Conservation (phyloP, 2,888 invertebrate genomes). For the Hedychridium roseum region DNA sequence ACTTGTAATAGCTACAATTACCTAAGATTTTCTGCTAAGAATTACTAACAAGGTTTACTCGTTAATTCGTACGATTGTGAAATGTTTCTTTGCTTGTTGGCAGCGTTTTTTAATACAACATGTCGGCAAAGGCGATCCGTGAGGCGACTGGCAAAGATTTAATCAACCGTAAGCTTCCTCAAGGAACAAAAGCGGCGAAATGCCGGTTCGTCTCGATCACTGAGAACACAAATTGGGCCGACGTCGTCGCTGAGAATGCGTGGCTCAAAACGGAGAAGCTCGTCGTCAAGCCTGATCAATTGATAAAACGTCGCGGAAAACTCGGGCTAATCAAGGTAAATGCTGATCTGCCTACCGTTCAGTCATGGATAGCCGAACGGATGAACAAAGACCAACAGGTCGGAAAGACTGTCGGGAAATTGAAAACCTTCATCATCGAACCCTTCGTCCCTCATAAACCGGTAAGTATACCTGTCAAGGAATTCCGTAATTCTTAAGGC, state of each 20-base stretch:
- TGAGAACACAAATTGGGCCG: constrained; percentile 79
- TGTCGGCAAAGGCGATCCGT: constrained; percentile 97
- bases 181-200: constrained; percentile 73
- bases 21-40: too few species aligned
- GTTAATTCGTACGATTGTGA: too few species aligned
- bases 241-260: constrained; percentile 78
- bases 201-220: constrained; percentile 86
- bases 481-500: too few species aligned
- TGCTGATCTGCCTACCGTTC: constrained; percentile 78
- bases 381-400: constrained; percentile 87
- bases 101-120: constrained; percentile 61
- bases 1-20: too few species aligned
- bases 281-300: constrained; percentile 99
- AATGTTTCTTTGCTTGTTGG: constrained; percentile 9
- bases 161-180: constrained; percentile 80
- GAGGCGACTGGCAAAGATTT: constrained; percentile 95
- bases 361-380: constrained; percentile 86
- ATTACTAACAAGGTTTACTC: too few species aligned
- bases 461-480: too few species aligned
- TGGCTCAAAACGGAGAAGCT: constrained; percentile 88
- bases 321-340: constrained; percentile 96
- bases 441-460: constrained; percentile 92
- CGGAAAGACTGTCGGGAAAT: constrained; percentile 86
- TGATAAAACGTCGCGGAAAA: constrained; percentile 98
- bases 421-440: constrained; percentile 95